Percentiles rank a stretch among this genome's conserved stretches.
phyloP scores from a whole-genome alignment of 2,888 invertebrate species.

The Sarcophaga caerulescens region DNA sequence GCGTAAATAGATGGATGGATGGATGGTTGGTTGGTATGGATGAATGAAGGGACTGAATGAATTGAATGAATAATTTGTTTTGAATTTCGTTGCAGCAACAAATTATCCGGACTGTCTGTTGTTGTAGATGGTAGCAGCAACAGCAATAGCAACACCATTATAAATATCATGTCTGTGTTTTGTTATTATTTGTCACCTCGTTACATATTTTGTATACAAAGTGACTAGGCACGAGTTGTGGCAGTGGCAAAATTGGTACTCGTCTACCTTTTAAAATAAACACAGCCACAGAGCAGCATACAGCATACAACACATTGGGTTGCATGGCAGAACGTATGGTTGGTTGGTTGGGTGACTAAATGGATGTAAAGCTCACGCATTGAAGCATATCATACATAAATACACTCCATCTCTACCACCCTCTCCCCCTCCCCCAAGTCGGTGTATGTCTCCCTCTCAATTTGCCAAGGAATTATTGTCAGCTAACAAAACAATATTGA shows the following conservation, averaged over 20 bases:
- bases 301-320: neutral
- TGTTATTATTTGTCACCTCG: constrained; percentile 71
- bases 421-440: constrained; percentile 42
- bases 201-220: constrained; percentile 63
- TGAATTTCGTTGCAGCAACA: constrained; percentile 36
- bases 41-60: neutral
- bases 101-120: no score
- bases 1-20: neutral
- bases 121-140: neutral
- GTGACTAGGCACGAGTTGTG: constrained; percentile 52
- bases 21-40: neutral
- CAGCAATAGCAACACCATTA: constrained; percentile 1
- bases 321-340: neutral
- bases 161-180: constrained; percentile 66
- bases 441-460: constrained; percentile 58
- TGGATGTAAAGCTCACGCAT: constrained; percentile 31
- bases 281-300: constrained; percentile 32
- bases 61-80: neutral
- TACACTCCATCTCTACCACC: constrained; percentile 3
- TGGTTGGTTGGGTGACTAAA: neutral
- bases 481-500: constrained; percentile 55
- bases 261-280: constrained; percentile 60
- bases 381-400: constrained; percentile 28
- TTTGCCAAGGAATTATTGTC: constrained; percentile 56
- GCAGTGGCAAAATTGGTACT: constrained; percentile 33